Evolutionary conservation across 2,113 vertebrate genomes (phyloP), one percentile per base, ranked within the genome.

Genomic region (Plotosus lineatus): DNA sequence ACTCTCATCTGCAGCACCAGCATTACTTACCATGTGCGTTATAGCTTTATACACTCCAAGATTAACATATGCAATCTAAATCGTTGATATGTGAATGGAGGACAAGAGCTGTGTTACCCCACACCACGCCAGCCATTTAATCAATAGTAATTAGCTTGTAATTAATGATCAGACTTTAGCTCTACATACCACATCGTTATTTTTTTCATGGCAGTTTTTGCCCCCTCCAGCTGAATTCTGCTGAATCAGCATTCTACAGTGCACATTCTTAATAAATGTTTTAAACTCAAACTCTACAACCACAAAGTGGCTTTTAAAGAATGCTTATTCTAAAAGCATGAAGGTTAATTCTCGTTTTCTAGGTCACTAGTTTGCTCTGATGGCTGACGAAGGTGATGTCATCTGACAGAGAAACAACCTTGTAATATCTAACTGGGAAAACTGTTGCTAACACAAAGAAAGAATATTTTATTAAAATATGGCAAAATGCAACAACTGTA

Each of bases 71-170:
- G 50, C 79, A 80, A 78, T 21, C 51, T 61, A 80, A 86, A 83
- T 82, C 82, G 74, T 75, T 73, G 82, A 77, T 79, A 83, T 75
- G 82, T 85, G 68, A 87, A 75, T 78, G 82, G 60, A 77, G 44
- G 68, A 79, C 56, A 56, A 72, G 71, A 69, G 66, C 82, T 31
- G 75, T 78, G 78, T 83, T 77, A 71, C 71, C 77, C 81, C 75
- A 75, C 78, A 72, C 53, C 26, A 38, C 48, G 71, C 79, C 46
- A 46, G 61, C 65, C 73, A 69, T 75, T 46, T 48, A 68, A 75
- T 93, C 92, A 90, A 93, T 93, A 92, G 84, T 93, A 91, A 92
- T 93, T 92, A 93, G 85, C 85, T n/a, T 91, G 83, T 90, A 87
- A 87, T 89, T 92, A 89, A 90, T 90, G 81, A 88, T 88, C 88